phyloP scores from a whole-genome alignment of 2,113 vertebrate species.

The Microcebus murinus region DNA sequence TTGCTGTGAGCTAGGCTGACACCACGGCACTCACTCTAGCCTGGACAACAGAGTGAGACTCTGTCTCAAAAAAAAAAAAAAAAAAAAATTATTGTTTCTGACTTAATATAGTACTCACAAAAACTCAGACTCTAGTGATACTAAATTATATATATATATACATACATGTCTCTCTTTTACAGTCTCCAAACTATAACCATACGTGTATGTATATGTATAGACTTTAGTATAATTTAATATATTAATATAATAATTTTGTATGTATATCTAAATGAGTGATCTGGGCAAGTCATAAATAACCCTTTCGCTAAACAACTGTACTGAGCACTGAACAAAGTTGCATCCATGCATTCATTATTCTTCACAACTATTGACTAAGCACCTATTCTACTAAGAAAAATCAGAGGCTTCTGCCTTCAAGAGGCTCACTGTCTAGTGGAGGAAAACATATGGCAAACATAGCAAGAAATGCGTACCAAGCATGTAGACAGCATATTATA shows the following conservation, averaged over 20 bases:
- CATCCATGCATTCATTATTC: background rate
- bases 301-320: background rate
- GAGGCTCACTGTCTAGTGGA: background rate
- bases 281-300: background rate
- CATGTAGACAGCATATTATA: background rate
- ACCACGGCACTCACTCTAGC: no score
- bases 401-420: background rate
- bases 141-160: background rate
- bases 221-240: background rate
- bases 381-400: background rate
- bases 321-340: background rate
- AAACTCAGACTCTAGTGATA: background rate
- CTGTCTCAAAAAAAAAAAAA: background rate
- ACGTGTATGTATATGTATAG: background rate
- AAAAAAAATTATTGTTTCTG: background rate
- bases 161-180: no score
- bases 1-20: no score
- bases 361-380: background rate
- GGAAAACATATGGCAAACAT: background rate
- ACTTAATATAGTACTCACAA: background rate
- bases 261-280: background rate
- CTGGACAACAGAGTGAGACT: no score
- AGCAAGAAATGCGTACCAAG: background rate
- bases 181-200: no score
- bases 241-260: background rate